Base-by-base conservation (phyloP, 2,797 vertebrate genomes). In the Selene dorsalis region DNA sequence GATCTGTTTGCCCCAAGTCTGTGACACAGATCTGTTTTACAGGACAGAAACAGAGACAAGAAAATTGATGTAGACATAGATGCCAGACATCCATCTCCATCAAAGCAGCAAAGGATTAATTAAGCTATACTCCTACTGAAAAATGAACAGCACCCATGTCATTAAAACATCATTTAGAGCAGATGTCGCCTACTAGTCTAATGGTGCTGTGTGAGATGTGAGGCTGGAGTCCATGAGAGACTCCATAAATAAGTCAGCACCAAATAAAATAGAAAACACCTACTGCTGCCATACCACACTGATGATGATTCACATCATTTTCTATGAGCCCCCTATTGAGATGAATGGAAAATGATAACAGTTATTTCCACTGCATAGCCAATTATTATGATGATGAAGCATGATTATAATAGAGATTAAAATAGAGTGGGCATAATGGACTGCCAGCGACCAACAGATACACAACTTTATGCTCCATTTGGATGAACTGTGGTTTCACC, bases 1-100 rank as follows among this genome's bases (percentile, higher is more conserved):
- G 84, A 77, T 88, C 80, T 86, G 73, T 87, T 91, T 72, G 89
- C 87, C 83, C 76, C 50, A 53, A 48, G 74, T 64, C 79, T 77
- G 60, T 85, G 86, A 79, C 88, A 92, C 85, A 82, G 78, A 90
- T 82, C 77, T 32, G 24, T 12, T 53, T 67, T 45, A 52, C 30
- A 81, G 58, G 59, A 71, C 61, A 57, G 69, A 65, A 69, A 22
- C 43, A 55, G 12, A 57, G 11, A 68, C 32, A 39, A 35, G 41
- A 60, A 55, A 57, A 7, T 47, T 28, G 28, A 52, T 64, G 55
- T 39, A 75, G 22, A 38, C 41, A 13, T 41, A 35, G 26, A 30
- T 22, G 55, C n/a, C 30, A 47, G 30, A 18, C 8, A 63, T 75
- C 32, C 7, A 32, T 77, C 22, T 69, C 43, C n/a, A 45, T 82